Evolutionary conservation across 2,113 vertebrate genomes (phyloP), one percentile per base, ranked within the genome.

Genomic region (western clawed frog (Xenopus tropicalis)): DNA sequence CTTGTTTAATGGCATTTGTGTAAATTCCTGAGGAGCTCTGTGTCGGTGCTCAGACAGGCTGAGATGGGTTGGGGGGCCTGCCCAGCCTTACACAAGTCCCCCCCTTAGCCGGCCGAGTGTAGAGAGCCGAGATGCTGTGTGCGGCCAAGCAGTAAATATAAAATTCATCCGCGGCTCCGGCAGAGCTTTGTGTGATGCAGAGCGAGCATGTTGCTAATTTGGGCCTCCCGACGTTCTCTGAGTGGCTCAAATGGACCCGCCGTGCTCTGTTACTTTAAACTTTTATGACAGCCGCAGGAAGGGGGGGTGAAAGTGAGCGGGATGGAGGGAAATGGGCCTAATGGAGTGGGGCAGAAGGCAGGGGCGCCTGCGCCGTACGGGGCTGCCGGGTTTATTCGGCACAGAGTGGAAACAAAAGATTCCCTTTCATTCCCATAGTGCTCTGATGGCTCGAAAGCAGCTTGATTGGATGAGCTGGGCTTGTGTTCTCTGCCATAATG

Each of bases 141-240:
- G 63, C 54, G 42, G 54, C 57, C 72, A 68, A 52, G 72, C 72
- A 68, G 44, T 62, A 69, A 63, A 75, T 75, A n/a, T 24, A 43
- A 29, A 25, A 59, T 42, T 23, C 20, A 20, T 66, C 57, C 17
- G 24, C 22, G 16, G 64, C 62, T 75, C 66, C 25, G 43, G 42
- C 57, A n/a, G 42, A 51, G 29, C 62, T 43, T 43, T 64, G 29
- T 64, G 62, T 19, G 37, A 20, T 64, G 62, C 29, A 20, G 37
- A 29, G 71, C 54, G 42, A 61, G 64, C 72, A 24, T 43, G 66
- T 75, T 69, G 44, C 66, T 75, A 67, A 74, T 74, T 74, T 74
- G 61, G 54, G 65, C 29, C 62, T 72, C 51, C 16, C 11, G 61
- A 14, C 12, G 51, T 65, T 56, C 70, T 37, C 29, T 37, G 29